phyloP scores from a whole-genome alignment of 2,888 invertebrate genomes.

The Rhimphoctona megacephalus region DNA sequence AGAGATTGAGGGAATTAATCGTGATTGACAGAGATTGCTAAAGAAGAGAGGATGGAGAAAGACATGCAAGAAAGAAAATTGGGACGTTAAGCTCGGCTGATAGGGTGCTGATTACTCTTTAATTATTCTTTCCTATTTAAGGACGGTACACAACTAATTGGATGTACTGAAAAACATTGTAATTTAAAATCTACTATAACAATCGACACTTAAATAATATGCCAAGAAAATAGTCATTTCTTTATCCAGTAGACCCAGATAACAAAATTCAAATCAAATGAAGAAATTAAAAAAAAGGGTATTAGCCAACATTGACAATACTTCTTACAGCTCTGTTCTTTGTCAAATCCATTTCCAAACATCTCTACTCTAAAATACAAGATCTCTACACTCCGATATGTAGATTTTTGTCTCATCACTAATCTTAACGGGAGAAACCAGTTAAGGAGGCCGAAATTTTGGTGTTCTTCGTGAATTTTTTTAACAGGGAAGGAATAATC shows the following conservation, averaged over 20 bases:
- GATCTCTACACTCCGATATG: no score
- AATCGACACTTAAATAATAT: background rate
- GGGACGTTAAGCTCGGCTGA: conserved; percentile 15
- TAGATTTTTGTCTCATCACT: no score
- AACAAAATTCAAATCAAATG: background rate
- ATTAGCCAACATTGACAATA: no score
- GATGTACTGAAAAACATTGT: conserved; percentile 32
- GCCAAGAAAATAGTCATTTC: background rate
- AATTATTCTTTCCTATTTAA: conserved; percentile 44
- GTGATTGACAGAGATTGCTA: conserved; percentile 61
- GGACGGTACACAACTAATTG: conserved; percentile 42
- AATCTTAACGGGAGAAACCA: no score
- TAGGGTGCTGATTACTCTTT: conserved; percentile 49
- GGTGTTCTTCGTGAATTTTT: no score
- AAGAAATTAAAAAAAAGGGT: no score
- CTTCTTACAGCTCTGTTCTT: no score
- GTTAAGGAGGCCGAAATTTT: no score
- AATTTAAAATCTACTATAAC: background rate
- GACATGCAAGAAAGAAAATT: conserved; percentile 47
- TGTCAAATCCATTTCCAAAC: no score
- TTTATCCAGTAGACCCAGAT: no score
- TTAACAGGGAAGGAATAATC: no score
- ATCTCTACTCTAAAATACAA: no score
- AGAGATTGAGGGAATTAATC: conserved; percentile 49
- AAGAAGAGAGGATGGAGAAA: conserved; percentile 24